Percentiles rank a stretch among this genome's conserved stretches.
These are phyloP conservation scores for Gymnoscopelus microlampas DNA, from an alignment of 2,797 vertebrate genomes.

Conservation along the genomic window DNA sequence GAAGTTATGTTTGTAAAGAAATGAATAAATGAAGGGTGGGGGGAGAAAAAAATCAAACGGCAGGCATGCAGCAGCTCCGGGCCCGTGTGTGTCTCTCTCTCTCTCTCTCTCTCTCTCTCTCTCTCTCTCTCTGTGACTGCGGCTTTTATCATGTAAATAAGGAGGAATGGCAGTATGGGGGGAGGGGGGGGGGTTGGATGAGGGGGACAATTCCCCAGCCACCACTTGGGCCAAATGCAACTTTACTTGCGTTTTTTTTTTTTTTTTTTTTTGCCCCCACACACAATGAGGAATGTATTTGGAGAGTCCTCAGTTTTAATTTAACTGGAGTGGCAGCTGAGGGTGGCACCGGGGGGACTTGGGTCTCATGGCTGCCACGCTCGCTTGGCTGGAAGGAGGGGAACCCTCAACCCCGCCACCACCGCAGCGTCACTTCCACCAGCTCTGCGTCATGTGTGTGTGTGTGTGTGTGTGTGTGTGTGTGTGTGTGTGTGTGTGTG, in stretches of 20 bases:
- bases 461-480: constrained; percentile 21
- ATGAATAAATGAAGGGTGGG: constrained; percentile 69
- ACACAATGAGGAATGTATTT: constrained; percentile 88
- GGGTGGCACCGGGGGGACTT: constrained; percentile 60
- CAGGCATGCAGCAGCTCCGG: constrained; percentile 5
- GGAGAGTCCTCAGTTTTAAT: constrained; percentile 89
- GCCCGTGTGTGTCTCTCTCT: constrained; percentile 43
- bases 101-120: neutral
- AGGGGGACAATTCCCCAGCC: constrained; percentile 87
- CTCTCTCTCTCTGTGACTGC: constrained; percentile 69
- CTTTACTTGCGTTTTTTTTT: constrained; percentile 78
- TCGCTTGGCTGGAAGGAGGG: constrained; percentile 66
- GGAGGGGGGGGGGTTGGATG: constrained; percentile 38
- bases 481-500: constrained; percentile 24
- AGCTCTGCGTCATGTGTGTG: constrained; percentile 28
- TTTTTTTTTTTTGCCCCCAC: constrained; percentile 16
- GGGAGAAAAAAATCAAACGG: constrained; percentile 23
- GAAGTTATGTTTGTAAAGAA: constrained; percentile 76
- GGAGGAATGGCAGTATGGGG: constrained; percentile 70
- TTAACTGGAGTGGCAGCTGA: constrained; percentile 90
- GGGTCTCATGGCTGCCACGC: constrained; percentile 78
- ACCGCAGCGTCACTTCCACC: constrained; percentile 49
- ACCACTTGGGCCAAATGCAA: constrained; percentile 89
- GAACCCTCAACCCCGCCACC: constrained; percentile 62
- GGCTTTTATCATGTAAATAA: constrained; percentile 96